Evolutionary conservation across 2,113 vertebrate species (phyloP).

Genomic region (Phainopepla nitens): DNA sequence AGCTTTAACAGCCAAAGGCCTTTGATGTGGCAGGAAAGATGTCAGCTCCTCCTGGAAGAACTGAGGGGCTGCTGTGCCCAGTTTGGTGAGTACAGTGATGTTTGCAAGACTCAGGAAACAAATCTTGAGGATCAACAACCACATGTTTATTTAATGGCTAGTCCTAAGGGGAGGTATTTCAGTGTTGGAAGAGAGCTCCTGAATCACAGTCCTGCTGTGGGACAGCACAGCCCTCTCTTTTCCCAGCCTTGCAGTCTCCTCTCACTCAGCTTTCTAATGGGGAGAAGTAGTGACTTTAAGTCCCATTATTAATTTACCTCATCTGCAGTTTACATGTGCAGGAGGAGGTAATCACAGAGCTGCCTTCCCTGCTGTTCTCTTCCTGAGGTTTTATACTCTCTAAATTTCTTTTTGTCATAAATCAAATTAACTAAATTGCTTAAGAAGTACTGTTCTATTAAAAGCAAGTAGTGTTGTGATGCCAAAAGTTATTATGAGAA

Average conservation of each 20-base stretch:
- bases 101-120: not conserved
- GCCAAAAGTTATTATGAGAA: not conserved
- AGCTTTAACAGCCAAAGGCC: not conserved
- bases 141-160: not conserved
- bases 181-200: not conserved
- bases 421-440: constrained; percentile 51
- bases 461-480: not conserved
- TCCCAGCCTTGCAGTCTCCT: not conserved
- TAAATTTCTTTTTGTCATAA: constrained; percentile 21
- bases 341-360: constrained; percentile 40
- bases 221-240: not conserved
- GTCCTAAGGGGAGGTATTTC: not conserved
- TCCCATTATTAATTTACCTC: not conserved
- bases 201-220: not conserved
- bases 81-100: not conserved
- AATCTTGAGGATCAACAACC: not conserved
- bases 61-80: not conserved
- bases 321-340: not conserved
- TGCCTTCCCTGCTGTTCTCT: constrained; percentile 43
- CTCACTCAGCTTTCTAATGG: not conserved
- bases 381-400: constrained; percentile 28
- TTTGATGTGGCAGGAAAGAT: not conserved
- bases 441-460: constrained; percentile 38
- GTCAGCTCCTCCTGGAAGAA: not conserved
- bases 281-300: not conserved